Evolutionary conservation across 2,888 invertebrate genomes (phyloP).

Genomic region (Pachymerium ferrugineum): DNA sequence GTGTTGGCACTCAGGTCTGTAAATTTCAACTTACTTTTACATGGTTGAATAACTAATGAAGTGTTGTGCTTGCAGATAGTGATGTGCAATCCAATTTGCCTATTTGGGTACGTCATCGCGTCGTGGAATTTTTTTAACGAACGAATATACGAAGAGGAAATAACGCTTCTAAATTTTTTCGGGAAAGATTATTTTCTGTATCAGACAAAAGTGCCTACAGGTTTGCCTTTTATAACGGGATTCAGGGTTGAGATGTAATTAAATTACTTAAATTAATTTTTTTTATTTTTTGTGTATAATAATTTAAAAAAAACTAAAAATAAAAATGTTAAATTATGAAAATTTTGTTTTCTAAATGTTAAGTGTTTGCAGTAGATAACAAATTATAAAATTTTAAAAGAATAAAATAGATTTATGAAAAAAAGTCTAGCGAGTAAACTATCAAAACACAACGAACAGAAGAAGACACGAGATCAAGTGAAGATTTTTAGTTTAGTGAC

Average conservation of each 20-base stretch:
- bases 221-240: constrained; percentile 81
- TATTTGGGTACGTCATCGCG: constrained; percentile 68
- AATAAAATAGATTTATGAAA: no score
- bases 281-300: no score
- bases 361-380: no score
- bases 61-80: constrained; percentile 59
- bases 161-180: constrained; percentile 83
- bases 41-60: neutral
- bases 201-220: constrained; percentile 71
- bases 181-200: constrained; percentile 80
- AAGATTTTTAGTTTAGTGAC: neutral
- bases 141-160: constrained; percentile 81
- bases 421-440: no score
- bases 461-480: neutral
- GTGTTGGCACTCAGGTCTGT: constrained; percentile 86
- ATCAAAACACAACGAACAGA: no score
- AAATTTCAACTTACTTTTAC: neutral
- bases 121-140: constrained; percentile 90
- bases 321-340: no score
- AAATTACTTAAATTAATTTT: no score
- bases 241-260: constrained; percentile 55
- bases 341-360: no score
- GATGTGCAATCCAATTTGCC: constrained; percentile 82
- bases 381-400: no score
- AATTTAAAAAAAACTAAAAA: no score